These are phyloP conservation scores for Oppia nitens DNA, from an alignment of 1,140 invertebrate genomes.

Conservation along the genomic window DNA sequence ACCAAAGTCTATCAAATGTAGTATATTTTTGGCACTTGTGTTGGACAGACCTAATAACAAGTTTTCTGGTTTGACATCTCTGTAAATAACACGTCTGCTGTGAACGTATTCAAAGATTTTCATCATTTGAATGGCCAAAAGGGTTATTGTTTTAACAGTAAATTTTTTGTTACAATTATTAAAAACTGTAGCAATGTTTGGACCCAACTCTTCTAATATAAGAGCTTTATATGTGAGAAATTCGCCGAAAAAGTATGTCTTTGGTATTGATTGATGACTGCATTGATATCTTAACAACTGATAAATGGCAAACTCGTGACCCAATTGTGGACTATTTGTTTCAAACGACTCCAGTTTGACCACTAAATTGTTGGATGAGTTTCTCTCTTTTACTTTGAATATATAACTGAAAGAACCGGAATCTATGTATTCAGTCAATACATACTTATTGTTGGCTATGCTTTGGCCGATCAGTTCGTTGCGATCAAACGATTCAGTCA, in stretches of 20 bases:
- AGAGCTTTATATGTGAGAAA: slow-evolving; percentile 9
- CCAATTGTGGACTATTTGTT: too few relatives aligned
- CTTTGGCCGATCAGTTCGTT: too few relatives aligned
- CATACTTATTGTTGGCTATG: too few relatives aligned
- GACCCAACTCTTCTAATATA: slow-evolving; percentile 21
- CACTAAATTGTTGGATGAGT: too few relatives aligned
- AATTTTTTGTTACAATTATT: slow-evolving; percentile 20
- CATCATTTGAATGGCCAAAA: slow-evolving; percentile 17
- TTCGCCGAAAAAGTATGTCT: not conserved
- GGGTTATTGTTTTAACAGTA: slow-evolving; percentile 18
- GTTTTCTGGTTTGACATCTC: slow-evolving; percentile 16
- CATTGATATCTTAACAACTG: not conserved
- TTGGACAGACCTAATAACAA: not conserved
- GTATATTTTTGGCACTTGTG: slow-evolving; percentile 34
- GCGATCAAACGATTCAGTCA: too few relatives aligned
- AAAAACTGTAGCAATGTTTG: slow-evolving; percentile 21
- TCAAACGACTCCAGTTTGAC: too few relatives aligned
- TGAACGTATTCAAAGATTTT: slow-evolving; percentile 7
- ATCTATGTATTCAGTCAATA: too few relatives aligned
- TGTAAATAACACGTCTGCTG: slow-evolving; percentile 17
- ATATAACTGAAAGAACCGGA: too few relatives aligned
- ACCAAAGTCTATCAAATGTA: slow-evolving; percentile 36
- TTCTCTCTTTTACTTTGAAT: too few relatives aligned
- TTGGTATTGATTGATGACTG: not conserved
- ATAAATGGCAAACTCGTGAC: not conserved